Evolutionary conservation across 2,888 invertebrate species (phyloP).

Genomic region (Melinaea marsaeus): DNA sequence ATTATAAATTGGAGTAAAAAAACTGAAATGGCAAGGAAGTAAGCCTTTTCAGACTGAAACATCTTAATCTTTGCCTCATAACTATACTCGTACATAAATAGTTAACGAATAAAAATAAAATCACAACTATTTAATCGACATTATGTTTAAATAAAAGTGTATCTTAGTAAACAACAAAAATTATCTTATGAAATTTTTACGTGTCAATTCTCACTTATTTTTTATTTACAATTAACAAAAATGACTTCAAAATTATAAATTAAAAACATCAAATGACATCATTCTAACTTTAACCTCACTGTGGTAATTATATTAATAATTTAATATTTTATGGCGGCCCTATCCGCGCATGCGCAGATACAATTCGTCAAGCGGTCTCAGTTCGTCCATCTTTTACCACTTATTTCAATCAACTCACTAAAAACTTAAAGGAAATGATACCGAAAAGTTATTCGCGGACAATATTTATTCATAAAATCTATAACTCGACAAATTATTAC

Average conservation of each 20-base stretch:
- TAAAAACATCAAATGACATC: constrained; percentile 21
- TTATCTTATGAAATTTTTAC: too few relatives aligned
- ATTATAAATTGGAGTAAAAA: too few relatives aligned
- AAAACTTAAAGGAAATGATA: constrained; percentile 4
- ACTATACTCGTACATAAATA: too few relatives aligned
- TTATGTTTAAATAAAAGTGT: too few relatives aligned
- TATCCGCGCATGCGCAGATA: constrained; percentile 47
- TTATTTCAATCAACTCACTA: constrained; percentile 28
- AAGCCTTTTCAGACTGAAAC: too few relatives aligned
- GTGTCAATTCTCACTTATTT: background rate
- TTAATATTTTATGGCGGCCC: constrained; percentile 37
- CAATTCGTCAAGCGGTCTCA: constrained; percentile 40
- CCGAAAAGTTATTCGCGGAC: background rate
- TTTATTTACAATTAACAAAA: background rate
- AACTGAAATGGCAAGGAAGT: too few relatives aligned
- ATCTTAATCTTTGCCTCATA: too few relatives aligned
- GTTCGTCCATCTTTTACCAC: constrained; percentile 40
- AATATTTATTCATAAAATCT: background rate
- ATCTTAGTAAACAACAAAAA: too few relatives aligned
- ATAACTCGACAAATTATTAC: too few relatives aligned
- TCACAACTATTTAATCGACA: too few relatives aligned
- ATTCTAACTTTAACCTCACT: constrained; percentile 27
- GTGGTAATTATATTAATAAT: constrained; percentile 32
- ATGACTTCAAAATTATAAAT: constrained; percentile 13
- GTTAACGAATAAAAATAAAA: too few relatives aligned